Evolutionary conservation across 2,797 vertebrate species (phyloP).

Genomic region (Girardinus metallicus): DNA sequence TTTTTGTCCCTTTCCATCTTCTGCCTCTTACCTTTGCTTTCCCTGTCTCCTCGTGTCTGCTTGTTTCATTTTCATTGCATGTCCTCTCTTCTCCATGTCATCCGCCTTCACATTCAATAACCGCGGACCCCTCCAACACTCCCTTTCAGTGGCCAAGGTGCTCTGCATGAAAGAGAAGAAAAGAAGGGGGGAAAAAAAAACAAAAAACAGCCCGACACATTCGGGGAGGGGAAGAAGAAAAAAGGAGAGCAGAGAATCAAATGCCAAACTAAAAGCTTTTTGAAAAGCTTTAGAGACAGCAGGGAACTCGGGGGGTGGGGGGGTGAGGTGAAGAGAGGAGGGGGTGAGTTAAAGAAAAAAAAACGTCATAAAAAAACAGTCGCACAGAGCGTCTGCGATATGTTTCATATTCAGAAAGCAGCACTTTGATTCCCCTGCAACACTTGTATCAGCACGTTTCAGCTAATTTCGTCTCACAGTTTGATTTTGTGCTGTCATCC

Average conservation of each 20-base stretch:
- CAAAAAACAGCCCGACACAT: constrained; percentile 34
- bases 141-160: constrained; percentile 59
- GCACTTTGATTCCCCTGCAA: constrained; percentile 51
- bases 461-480: constrained; percentile 26
- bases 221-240: constrained; percentile 41
- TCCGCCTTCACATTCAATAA: constrained; percentile 50
- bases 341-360: constrained; percentile 47
- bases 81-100: constrained; percentile 41
- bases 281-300: constrained; percentile 61
- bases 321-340: constrained; percentile 15
- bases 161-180: constrained; percentile 56
- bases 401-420: constrained; percentile 61
- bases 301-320: constrained; percentile 38
- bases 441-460: constrained; percentile 43
- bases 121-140: constrained; percentile 43
- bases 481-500: constrained; percentile 38
- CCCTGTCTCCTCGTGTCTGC: constrained; percentile 23
- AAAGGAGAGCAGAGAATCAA: constrained; percentile 64
- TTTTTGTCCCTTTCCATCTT: constrained; percentile 2
- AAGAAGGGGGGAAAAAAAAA: constrained; percentile 17
- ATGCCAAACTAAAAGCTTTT: constrained; percentile 64
- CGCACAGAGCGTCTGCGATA: constrained; percentile 57
- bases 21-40: constrained; percentile 13
- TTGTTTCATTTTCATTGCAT: constrained; percentile 29
- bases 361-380: constrained; percentile 57